These are phyloP conservation scores for Grapholita molesta DNA, from an alignment of 1,140 invertebrate species.

Conservation along the genomic window DNA sequence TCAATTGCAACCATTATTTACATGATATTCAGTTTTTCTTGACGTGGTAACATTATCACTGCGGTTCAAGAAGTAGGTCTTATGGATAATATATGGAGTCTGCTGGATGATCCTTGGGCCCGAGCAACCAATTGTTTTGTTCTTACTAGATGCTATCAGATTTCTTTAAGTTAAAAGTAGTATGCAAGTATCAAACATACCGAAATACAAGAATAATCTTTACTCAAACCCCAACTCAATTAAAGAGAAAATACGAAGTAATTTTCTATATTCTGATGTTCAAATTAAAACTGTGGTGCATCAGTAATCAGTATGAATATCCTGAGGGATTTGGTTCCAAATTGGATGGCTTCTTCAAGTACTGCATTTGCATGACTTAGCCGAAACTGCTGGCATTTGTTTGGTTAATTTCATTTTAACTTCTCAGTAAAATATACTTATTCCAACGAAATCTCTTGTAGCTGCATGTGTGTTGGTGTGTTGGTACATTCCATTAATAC, in stretches of 20 bases:
- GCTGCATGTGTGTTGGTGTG: too few relatives aligned
- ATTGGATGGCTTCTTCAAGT: conserved; percentile 63
- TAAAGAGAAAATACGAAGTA: conserved; percentile 26
- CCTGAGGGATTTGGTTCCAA: conserved; percentile 53
- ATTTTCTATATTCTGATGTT: conserved; percentile 36
- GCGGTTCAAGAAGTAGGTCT: neutral
- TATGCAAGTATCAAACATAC: neutral
- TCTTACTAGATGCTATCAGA: neutral
- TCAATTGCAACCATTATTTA: neutral
- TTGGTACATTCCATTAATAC: too few relatives aligned
- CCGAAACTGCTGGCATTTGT: conserved; percentile 29
- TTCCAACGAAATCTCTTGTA: too few relatives aligned
- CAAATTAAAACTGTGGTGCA: conserved; percentile 60
- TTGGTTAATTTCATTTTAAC: neutral
- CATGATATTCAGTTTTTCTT: neutral
- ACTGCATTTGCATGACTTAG: conserved; percentile 53
- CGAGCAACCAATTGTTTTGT: neutral
- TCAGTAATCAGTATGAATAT: too few relatives aligned
- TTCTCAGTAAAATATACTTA: neutral
- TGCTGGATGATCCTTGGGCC: neutral
- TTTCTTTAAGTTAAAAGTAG: neutral
- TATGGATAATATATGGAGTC: neutral
- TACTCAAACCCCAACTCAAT: conserved; percentile 29
- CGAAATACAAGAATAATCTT: neutral
- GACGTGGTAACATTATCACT: neutral